Percentiles rank a stretch among this genome's conserved stretches.
Evolutionary conservation across 2,113 vertebrate genomes (phyloP).

Genomic region (Lagopus muta): DNA sequence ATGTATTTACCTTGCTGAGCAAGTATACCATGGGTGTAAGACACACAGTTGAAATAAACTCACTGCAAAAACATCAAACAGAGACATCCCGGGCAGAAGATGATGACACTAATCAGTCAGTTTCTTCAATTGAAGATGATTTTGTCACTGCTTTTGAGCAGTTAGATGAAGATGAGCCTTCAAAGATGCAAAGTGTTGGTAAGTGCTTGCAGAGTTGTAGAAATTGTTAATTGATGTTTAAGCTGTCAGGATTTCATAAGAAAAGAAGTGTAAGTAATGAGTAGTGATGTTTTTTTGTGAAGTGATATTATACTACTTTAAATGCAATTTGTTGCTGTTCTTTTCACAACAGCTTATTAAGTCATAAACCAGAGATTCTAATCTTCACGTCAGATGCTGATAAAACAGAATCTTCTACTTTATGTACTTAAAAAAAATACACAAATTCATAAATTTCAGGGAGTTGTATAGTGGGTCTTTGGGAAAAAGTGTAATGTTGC

Average conservation of each 20-base stretch:
- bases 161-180: constrained; percentile 91
- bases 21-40: constrained; percentile 89
- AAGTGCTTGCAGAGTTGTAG: constrained; percentile 45
- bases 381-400: not conserved
- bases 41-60: constrained; percentile 85
- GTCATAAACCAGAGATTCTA: not conserved
- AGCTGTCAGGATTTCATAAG: not conserved
- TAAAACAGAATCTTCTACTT: not conserved
- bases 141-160: constrained; percentile 98
- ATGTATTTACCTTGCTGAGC: constrained; percentile 86
- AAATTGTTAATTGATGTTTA: not conserved
- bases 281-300: not conserved
- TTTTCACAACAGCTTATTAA: not conserved
- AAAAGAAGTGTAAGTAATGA: not conserved
- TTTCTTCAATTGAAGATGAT: constrained; percentile 98
- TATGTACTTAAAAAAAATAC: not conserved
- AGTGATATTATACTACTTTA: not conserved
- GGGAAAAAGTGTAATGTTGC: not conserved
- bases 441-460: not conserved
- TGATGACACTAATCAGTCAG: constrained; percentile 96
- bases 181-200: constrained; percentile 75
- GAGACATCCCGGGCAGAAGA: constrained; percentile 85
- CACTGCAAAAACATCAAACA: constrained; percentile 71
- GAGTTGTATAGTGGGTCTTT: not conserved
- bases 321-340: not conserved